phyloP scores from a whole-genome alignment of 2,888 invertebrate species.

The Melipona beecheii region DNA sequence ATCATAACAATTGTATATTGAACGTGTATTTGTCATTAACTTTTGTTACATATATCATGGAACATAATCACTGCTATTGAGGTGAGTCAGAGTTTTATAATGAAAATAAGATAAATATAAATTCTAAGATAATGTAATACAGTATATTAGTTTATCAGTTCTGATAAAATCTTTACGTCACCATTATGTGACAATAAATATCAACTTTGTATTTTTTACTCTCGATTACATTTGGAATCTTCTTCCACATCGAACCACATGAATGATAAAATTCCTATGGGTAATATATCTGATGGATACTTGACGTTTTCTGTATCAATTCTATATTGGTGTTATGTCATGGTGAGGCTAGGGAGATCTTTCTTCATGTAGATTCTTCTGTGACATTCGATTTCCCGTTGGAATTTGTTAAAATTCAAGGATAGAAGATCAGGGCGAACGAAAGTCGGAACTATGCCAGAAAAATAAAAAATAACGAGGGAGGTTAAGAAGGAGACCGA shows the following conservation, averaged over 20 bases:
- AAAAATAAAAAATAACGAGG: constrained; percentile 75
- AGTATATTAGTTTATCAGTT: background rate
- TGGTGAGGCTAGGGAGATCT: constrained; percentile 20
- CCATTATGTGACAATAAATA: background rate
- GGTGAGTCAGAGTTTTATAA: background rate
- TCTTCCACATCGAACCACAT: background rate
- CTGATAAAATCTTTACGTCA: no score
- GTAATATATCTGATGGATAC: background rate
- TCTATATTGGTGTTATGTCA: background rate
- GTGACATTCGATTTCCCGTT: constrained; percentile 76
- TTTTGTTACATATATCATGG: background rate
- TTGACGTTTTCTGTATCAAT: constrained; percentile 38
- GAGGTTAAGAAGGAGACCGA: constrained; percentile 50
- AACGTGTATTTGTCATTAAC: constrained; percentile 15
- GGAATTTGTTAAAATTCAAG: constrained; percentile 17
- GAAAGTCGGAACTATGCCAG: constrained; percentile 51
- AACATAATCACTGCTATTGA: background rate
- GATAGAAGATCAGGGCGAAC: background rate
- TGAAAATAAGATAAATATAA: background rate
- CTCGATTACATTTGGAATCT: background rate
- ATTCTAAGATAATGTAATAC: background rate
- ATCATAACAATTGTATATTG: background rate
- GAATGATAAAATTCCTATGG: constrained; percentile 10
- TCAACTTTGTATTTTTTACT: background rate
- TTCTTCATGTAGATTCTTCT: constrained; percentile 75